These are phyloP conservation scores for Pterostichus madidus DNA, from an alignment of 2,888 invertebrate genomes.

Conservation along the genomic window DNA sequence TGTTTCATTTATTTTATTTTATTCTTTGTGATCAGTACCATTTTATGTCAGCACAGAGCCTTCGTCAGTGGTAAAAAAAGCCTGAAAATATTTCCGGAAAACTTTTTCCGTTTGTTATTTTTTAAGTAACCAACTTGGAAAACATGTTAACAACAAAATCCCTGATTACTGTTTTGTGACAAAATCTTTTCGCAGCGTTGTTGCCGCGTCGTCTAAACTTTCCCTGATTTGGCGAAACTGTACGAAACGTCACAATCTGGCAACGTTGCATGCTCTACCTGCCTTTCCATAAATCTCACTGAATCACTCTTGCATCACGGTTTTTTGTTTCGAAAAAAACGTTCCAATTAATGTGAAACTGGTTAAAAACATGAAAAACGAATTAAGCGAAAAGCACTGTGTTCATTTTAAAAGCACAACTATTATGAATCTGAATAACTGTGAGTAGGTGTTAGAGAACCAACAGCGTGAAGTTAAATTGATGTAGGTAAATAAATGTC, in stretches of 20 bases:
- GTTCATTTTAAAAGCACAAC: constrained; percentile 16
- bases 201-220: constrained; percentile 28
- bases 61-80: too few species aligned
- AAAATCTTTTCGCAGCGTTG: constrained; percentile 6
- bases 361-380: constrained; percentile 58
- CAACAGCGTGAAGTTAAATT: constrained; percentile 29
- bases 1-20: too few species aligned
- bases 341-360: constrained; percentile 56
- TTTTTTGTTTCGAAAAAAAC: constrained; percentile 54
- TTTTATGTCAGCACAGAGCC: too few species aligned
- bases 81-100: too few species aligned
- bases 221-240: constrained; percentile 42
- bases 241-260: constrained; percentile 12
- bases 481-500: constrained; percentile 30
- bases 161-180: constrained; percentile 13
- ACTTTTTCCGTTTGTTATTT: too few species aligned
- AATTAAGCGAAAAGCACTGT: constrained; percentile 38
- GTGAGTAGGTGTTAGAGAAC: background rate
- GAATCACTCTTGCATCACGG: constrained; percentile 57
- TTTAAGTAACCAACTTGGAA: too few species aligned
- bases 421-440: constrained; percentile 27
- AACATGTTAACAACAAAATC: constrained; percentile 40
- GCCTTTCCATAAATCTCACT: constrained; percentile 57
- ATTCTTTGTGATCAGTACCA: too few species aligned
- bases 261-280: constrained; percentile 26